phyloP scores from a whole-genome alignment of 2,888 invertebrate genomes.

The Hetaerina titia region DNA sequence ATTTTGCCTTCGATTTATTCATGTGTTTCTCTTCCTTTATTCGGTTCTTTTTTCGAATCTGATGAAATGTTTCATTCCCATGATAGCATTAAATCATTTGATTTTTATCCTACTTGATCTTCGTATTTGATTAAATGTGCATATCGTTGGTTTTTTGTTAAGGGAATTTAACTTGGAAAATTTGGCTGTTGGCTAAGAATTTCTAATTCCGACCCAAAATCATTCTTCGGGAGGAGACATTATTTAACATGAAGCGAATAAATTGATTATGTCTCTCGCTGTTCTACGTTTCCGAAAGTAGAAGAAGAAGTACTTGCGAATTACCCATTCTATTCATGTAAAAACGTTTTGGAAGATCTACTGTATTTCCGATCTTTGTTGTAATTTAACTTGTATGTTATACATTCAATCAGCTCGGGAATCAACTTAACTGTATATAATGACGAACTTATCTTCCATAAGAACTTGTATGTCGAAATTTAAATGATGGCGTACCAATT shows the following conservation, averaged over 20 bases:
- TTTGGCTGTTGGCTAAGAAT: neutral
- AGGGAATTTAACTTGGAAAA: too few species aligned
- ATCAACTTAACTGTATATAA: too few species aligned
- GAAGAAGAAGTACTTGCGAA: neutral
- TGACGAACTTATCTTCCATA: too few species aligned
- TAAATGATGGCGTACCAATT: too few species aligned
- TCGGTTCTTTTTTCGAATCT: neutral
- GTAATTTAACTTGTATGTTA: too few species aligned
- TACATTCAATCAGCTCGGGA: too few species aligned
- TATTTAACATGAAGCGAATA: neutral
- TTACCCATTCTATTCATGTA: too few species aligned
- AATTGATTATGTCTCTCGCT: neutral
- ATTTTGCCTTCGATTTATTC: neutral
- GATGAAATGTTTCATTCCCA: neutral
- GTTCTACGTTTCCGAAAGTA: neutral
- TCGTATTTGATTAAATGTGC: too few species aligned
- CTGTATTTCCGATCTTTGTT: too few species aligned
- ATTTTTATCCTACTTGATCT: neutral
- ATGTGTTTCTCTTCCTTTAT: neutral
- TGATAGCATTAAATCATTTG: neutral
- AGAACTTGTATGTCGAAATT: too few species aligned
- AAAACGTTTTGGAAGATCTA: too few species aligned
- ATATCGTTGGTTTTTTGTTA: too few species aligned
- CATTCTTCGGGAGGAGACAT: neutral
- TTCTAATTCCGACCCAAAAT: neutral